Percentiles rank a stretch among this genome's conserved stretches.
phyloP scores from a whole-genome alignment of 2,797 vertebrate species.

The Sternotherus odoratus region DNA sequence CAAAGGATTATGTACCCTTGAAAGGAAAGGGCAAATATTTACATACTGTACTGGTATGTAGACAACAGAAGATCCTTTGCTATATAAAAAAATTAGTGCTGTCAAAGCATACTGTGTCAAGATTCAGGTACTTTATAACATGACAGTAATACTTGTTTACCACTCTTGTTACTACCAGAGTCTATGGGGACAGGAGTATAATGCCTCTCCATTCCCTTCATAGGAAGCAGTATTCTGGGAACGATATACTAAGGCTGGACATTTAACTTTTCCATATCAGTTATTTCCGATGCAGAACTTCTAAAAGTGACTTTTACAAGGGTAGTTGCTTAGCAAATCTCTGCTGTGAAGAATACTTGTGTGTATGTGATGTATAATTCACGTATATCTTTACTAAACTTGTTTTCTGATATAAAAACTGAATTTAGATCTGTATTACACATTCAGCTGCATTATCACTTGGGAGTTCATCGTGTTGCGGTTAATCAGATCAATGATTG shows the following conservation, averaged over 20 bases:
- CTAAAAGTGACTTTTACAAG: not conserved
- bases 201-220: not conserved
- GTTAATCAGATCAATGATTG: not conserved
- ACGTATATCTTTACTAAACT: not conserved
- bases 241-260: not conserved
- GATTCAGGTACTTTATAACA: not conserved
- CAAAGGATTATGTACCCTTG: not conserved
- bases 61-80: not conserved
- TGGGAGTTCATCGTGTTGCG: not conserved
- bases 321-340: not conserved
- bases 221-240: not conserved
- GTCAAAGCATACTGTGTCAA: not conserved
- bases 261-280: fast-evolving
- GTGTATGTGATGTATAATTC: not conserved
- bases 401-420: constrained; percentile 4
- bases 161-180: not conserved
- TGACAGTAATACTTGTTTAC: not conserved
- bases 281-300: not conserved
- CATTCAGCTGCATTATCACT: not conserved
- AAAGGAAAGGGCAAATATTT: not conserved
- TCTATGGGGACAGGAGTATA: not conserved
- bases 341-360: not conserved
- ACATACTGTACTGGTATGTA: too few species aligned
- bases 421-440: not conserved
- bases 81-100: not conserved